Conservation (phyloP, 2,888 invertebrate genomes). For the Lepetodrilus schrolli region DNA sequence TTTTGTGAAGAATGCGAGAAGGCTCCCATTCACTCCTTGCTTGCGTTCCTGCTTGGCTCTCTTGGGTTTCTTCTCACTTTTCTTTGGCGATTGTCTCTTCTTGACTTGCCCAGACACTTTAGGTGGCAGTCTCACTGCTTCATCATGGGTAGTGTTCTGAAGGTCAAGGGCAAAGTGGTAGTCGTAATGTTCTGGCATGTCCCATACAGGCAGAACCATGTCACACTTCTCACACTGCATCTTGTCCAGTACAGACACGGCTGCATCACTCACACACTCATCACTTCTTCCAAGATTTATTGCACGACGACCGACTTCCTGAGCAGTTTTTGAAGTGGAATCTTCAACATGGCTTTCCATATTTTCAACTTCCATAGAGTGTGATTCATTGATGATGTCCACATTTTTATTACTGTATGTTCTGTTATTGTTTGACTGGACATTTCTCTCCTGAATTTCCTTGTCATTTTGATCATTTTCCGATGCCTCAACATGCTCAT, state of each 20-base stretch:
- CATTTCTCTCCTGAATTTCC: not conserved
- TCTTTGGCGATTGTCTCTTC: not conserved
- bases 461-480: too few relatives aligned
- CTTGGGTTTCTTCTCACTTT: not conserved
- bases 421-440: not conserved
- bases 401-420: not conserved
- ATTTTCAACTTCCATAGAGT: too few relatives aligned
- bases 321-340: not conserved
- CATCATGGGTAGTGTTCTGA: constrained; percentile 41
- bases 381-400: not conserved
- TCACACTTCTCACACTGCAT: constrained; percentile 82
- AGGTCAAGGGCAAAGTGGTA: constrained; percentile 89
- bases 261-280: not conserved
- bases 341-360: too few relatives aligned
- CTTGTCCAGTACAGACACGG: constrained; percentile 31
- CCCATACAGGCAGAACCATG: constrained; percentile 79
- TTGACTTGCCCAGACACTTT: not conserved
- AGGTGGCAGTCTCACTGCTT: not conserved
- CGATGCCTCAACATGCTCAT: not conserved
- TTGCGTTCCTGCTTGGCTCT: constrained; percentile 31
- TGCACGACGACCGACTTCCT: not conserved
- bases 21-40: not conserved
- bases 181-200: constrained; percentile 85
- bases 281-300: not conserved
- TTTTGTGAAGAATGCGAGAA: constrained; percentile 33